Conservation (phyloP, 2,888 invertebrate species). For the Mechanitis messenoides region DNA sequence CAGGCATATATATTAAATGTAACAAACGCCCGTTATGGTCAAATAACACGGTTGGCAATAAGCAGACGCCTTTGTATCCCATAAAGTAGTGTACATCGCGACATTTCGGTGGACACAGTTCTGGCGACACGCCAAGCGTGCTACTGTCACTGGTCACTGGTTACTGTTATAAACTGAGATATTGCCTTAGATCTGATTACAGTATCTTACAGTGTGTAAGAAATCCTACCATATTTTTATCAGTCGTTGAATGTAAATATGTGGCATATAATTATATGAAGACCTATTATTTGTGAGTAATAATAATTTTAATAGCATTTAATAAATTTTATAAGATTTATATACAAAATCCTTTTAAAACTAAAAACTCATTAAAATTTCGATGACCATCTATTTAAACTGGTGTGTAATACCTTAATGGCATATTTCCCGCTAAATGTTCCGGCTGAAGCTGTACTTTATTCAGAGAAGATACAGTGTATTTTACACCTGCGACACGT, state of each 20-base stretch:
- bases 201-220: no score
- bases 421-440: not conserved
- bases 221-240: no score
- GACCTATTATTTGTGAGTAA: no score
- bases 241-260: no score
- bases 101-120: constrained; percentile 11
- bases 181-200: no score
- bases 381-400: not conserved
- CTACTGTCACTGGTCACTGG: constrained; percentile 10
- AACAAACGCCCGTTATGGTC: no score
- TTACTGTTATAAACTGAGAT: not conserved
- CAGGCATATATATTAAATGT: no score
- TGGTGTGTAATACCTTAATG: not conserved
- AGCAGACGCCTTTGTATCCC: not conserved
- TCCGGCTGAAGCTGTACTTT: not conserved
- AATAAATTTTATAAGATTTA: no score
- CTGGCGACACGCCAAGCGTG: constrained; percentile 19
- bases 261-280: no score
- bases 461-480: constrained; percentile 6
- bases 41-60: no score
- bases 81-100: constrained; percentile 10
- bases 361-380: not conserved
- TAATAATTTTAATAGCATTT: no score
- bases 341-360: not conserved
- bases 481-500: constrained; percentile 8